Percentiles rank a stretch among this genome's conserved stretches.
Evolutionary conservation across 2,797 vertebrate genomes (phyloP).

Genomic region (Rhinophrynus dorsalis): DNA sequence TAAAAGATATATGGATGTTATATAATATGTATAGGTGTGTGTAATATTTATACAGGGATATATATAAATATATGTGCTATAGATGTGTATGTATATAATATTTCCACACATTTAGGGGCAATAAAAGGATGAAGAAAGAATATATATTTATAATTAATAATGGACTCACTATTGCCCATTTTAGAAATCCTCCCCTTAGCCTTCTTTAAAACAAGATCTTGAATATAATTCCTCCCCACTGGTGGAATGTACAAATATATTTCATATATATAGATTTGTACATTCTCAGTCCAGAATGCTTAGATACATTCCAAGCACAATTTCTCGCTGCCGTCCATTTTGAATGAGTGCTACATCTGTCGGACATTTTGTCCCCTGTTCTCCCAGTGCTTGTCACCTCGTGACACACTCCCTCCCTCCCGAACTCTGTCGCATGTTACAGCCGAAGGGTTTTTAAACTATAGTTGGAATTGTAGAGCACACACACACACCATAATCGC

Average conservation of each 20-base stretch:
- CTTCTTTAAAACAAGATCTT: no score
- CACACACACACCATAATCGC: conserved; percentile 25
- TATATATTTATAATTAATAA: no score
- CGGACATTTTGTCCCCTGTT: conserved; percentile 28
- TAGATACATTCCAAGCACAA: no score
- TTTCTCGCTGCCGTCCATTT: conserved; percentile 4
- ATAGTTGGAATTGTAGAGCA: conserved; percentile 45
- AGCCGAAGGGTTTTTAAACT: conserved; percentile 37
- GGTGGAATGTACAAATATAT: neutral
- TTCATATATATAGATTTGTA: no score
- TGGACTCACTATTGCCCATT: no score
- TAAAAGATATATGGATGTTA: no score
- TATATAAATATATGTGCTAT: neutral
- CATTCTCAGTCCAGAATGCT: no score
- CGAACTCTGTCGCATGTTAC: neutral
- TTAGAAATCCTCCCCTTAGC: no score
- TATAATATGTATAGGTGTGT: no score
- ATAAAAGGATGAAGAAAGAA: no score
- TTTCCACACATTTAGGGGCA: no score
- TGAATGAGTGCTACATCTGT: conserved; percentile 18
- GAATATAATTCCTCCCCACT: neutral
- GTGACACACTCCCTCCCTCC: neutral
- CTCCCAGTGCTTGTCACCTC: conserved; percentile 3
- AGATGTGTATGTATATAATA: neutral
- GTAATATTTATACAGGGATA: no score